Percentiles rank a stretch among this genome's conserved stretches.
phyloP scores from a whole-genome alignment of 2,888 invertebrate genomes.

The Molanna angustata region DNA sequence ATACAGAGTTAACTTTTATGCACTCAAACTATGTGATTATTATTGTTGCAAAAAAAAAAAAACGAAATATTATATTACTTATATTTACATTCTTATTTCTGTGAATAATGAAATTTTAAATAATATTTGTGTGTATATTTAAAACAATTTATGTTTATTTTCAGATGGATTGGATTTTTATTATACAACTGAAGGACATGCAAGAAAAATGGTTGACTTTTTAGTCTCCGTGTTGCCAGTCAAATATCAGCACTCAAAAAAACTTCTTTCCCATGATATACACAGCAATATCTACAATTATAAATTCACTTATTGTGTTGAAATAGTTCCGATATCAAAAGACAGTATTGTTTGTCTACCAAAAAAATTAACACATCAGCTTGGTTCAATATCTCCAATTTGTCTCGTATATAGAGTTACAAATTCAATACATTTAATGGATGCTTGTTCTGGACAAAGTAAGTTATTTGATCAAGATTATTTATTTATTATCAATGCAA shows the following conservation, averaged over 20 bases:
- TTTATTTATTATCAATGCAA: too few species aligned
- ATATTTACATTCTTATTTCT: too few species aligned
- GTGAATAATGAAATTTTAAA: too few species aligned
- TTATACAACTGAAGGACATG: slow-evolving; percentile 84
- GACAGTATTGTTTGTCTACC: slow-evolving; percentile 90
- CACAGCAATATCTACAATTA: slow-evolving; percentile 96
- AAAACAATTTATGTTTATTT: slow-evolving; percentile 37
- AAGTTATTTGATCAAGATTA: too few species aligned
- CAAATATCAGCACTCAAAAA: slow-evolving; percentile 86
- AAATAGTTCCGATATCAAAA: slow-evolving; percentile 95
- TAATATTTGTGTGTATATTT: too few species aligned
- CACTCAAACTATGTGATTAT: too few species aligned
- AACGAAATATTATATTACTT: too few species aligned
- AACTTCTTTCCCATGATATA: slow-evolving; percentile 94
- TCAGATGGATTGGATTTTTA: slow-evolving; percentile 94
- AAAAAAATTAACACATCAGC: slow-evolving; percentile 77
- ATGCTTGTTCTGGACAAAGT: slow-evolving; percentile 84
- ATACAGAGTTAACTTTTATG: too few species aligned
- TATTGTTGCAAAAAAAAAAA: too few species aligned
- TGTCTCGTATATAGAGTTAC: slow-evolving; percentile 88
- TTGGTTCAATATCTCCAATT: slow-evolving; percentile 85
- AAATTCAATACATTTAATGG: slow-evolving; percentile 88
- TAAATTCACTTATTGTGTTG: slow-evolving; percentile 91
- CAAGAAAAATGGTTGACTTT: slow-evolving; percentile 95
- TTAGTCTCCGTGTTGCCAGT: slow-evolving; percentile 84